phyloP scores from a whole-genome alignment of 2,888 invertebrate species.

The Kuschelorhynchus macadamiae region DNA sequence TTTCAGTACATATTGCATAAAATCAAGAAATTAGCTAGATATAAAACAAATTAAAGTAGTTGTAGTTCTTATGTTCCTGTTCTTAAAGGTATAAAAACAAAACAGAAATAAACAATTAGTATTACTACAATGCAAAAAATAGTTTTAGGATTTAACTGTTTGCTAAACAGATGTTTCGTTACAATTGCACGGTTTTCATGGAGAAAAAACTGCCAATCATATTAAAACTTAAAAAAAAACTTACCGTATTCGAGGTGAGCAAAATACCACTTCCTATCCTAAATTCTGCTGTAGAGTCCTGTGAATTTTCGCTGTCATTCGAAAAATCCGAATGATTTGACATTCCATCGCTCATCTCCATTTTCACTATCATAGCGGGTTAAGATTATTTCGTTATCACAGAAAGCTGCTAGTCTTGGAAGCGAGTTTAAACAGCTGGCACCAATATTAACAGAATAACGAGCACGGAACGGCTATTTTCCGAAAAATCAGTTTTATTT shows the following conservation, averaged over 20 bases:
- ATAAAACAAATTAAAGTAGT: too few species aligned
- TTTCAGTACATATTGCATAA: too few species aligned
- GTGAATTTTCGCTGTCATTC: constrained; percentile 67
- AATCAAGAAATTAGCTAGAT: too few species aligned
- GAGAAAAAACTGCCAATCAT: neutral
- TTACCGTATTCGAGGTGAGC: constrained; percentile 63
- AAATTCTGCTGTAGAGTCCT: constrained; percentile 65
- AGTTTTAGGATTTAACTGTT: too few species aligned
- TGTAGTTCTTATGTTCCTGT: too few species aligned
- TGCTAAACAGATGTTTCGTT: too few species aligned
- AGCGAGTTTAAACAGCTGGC: constrained; percentile 52
- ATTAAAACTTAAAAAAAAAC: too few species aligned
- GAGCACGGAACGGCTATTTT: constrained; percentile 20
- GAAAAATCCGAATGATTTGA: constrained; percentile 68
- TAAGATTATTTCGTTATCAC: constrained; percentile 40
- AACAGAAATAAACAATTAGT: too few species aligned
- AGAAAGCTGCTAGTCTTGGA: constrained; percentile 58
- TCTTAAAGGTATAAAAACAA: too few species aligned
- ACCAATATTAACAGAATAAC: constrained; percentile 35
- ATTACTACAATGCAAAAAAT: too few species aligned
- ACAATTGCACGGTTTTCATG: too few species aligned
- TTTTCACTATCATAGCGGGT: constrained; percentile 60
- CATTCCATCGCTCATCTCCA: constrained; percentile 66
- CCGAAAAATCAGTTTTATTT: constrained; percentile 29
- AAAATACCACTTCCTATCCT: constrained; percentile 63